phyloP scores from a whole-genome alignment of 1,140 invertebrate genomes.

The Holcopasites calliopsidis region DNA sequence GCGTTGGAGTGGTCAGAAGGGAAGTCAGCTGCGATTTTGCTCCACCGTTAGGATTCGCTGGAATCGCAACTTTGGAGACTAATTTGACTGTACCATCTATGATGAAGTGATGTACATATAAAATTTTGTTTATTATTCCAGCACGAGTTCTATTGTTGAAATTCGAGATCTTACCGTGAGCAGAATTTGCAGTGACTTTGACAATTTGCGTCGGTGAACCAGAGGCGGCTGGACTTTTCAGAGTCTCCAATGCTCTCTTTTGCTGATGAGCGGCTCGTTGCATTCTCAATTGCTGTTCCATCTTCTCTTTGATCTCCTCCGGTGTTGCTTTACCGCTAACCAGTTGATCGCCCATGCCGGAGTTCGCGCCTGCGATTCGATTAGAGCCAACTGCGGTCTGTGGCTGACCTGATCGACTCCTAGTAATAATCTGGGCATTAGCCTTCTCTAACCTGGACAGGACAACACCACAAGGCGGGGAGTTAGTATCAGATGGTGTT shows the following conservation, averaged over 20 bases:
- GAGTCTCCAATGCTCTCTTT: constrained; percentile 85
- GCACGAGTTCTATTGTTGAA: background rate
- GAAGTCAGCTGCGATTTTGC: constrained; percentile 86
- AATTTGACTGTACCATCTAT: constrained; percentile 83
- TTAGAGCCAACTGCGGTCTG: constrained; percentile 70
- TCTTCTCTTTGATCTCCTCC: constrained; percentile 93
- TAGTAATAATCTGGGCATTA: constrained; percentile 86
- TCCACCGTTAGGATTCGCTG: constrained; percentile 79
- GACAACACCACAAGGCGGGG: constrained; percentile 75
- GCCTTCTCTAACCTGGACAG: constrained; percentile 82
- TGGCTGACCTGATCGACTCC: constrained; percentile 86
- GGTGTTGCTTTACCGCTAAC: constrained; percentile 83
- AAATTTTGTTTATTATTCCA: background rate
- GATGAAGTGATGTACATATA: constrained; percentile 16
- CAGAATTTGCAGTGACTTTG: constrained; percentile 81
- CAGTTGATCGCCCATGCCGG: constrained; percentile 69
- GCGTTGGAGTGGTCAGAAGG: constrained; percentile 82
- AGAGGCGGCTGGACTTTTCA: constrained; percentile 77
- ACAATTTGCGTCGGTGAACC: constrained; percentile 77
- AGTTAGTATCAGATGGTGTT: constrained; percentile 73
- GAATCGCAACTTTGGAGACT: constrained; percentile 83
- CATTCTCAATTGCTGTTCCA: constrained; percentile 92
- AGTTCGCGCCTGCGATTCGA: constrained; percentile 55
- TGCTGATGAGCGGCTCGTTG: constrained; percentile 93
- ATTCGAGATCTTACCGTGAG: constrained; percentile 72